These are phyloP conservation scores for Callipepla californica DNA, from an alignment of 2,113 vertebrate genomes.

Conservation along the genomic window DNA sequence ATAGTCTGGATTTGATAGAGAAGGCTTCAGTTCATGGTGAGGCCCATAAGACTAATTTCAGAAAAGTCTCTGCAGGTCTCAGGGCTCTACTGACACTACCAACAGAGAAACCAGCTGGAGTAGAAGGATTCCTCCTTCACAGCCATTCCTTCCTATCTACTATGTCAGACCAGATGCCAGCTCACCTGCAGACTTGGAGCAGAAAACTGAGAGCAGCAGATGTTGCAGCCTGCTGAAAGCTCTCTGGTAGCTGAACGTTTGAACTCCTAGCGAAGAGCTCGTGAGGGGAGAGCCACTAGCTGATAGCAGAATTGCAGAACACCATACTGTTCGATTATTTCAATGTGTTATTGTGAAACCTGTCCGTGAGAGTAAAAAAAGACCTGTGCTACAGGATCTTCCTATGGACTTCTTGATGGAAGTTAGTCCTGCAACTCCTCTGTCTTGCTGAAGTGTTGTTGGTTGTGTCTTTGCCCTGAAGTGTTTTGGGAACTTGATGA, in stretches of 20 bases:
- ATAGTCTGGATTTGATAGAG: not conserved
- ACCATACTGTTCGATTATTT: not conserved
- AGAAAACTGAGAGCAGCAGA: conserved; percentile 44
- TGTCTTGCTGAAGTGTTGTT: not conserved
- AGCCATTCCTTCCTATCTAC: not conserved
- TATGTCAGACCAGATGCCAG: conserved; percentile 6
- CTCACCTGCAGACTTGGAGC: conserved; percentile 40
- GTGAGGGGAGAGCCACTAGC: not conserved
- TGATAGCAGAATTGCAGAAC: not conserved
- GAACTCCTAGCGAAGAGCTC: conserved; percentile 20
- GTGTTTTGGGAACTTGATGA: not conserved
- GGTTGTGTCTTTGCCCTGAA: not conserved
- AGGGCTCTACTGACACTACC: not conserved
- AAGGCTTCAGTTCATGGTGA: not conserved
- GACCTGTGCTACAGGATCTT: not conserved
- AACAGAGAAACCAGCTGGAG: not conserved
- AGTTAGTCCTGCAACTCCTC: not conserved
- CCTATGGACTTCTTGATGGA: not conserved
- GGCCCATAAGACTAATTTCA: not conserved
- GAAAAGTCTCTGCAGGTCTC: not conserved
- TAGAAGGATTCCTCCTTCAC: not conserved
- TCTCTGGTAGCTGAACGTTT: not conserved
- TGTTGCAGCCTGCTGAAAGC: conserved; percentile 28
- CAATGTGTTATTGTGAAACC: not conserved
- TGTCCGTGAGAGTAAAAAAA: not conserved